A percentile compares a stretch with the other conserved stretches of the same genome.
phyloP scores from a whole-genome alignment of 2,113 vertebrate genomes.

The Grallaria varia region DNA sequence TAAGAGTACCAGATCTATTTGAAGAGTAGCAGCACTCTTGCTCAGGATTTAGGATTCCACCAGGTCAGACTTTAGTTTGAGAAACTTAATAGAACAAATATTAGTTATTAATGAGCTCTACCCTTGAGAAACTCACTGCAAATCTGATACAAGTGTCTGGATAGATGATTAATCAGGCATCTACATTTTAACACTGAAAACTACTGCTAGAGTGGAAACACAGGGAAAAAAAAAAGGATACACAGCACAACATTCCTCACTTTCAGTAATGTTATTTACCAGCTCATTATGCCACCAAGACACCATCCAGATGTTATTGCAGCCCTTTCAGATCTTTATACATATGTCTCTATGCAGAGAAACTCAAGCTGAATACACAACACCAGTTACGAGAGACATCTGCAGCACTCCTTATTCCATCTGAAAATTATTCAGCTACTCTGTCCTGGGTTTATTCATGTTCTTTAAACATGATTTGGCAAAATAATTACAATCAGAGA shows the following conservation, averaged over 20 bases:
- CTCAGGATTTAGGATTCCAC: not conserved
- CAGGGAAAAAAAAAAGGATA: not conserved
- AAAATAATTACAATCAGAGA: conserved; percentile 6
- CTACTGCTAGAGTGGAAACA: not conserved
- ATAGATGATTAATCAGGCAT: not conserved
- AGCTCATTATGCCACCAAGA: not conserved
- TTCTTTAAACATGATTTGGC: not conserved
- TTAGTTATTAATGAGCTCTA: not conserved
- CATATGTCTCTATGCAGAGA: not conserved
- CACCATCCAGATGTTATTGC: conserved; percentile 23
- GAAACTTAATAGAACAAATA: conserved; percentile 23
- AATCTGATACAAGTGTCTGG: not conserved
- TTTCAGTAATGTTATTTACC: conserved; percentile 14
- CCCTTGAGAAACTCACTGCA: not conserved
- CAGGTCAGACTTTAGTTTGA: not conserved
- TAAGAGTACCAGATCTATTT: not conserved
- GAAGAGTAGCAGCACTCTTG: not conserved
- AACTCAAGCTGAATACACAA: not conserved
- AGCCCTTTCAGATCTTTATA: not conserved
- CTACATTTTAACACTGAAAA: not conserved
- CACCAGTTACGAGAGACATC: conserved; percentile 9
- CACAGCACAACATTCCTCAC: not conserved
- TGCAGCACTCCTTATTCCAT: not conserved
- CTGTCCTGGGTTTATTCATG: not conserved
- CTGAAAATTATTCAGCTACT: conserved; percentile 1